Base-by-base conservation (phyloP, 2,113 vertebrate genomes). In the Notarius quadriscutis region DNA sequence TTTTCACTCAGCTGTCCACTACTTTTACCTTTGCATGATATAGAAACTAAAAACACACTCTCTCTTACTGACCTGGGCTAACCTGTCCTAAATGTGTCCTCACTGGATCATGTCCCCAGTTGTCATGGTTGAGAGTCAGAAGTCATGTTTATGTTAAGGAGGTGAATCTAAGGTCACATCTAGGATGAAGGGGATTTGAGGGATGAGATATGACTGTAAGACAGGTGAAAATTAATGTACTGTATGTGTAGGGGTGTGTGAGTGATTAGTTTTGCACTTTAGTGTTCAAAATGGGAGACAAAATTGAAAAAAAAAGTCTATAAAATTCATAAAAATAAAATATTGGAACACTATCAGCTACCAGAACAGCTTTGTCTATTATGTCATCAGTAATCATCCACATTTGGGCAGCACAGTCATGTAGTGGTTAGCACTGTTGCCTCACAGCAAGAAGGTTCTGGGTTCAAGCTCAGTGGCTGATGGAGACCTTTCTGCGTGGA, bases 21-120 rank as follows among this genome's bases (percentile, higher is more conserved):
- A 22, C 20, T 10, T 65, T 55, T 53, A 2, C 22, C 74, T 18
- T 57, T 48, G 17, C 6, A 27, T 1, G 50, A 34, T 15, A 27
- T 8, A 5, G 71, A 63, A 87, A 87, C 67, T 83, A 63, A 87
- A 87, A 87, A 78, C 74, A 78, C 55, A 30, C 78, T 5, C 78
- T 57, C 22, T 63, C 60, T 65, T 17, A 41, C 18, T 87, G 72
- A 67, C 81, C 86, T 27, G 72, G 60, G 10, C 60, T 12, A 55
- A 79, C 58, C 81, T 78, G 14, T 15, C 8, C 71, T 48, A 50
- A 83, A 27, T n/a, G 55, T 71, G 69, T 75, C 53, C 22, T 50
- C 11, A 57, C 30, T 48, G 20, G 15, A 48, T 30, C 72, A 57
- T 41, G 81, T 78, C 86, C 86, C 15, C 60, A 58, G 27, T 51